Percentiles rank a stretch among this genome's conserved stretches.
These are phyloP conservation scores for Montipora capricornis DNA, from an alignment of 64 coral and sea anemone genomes.

Conservation along the genomic window DNA sequence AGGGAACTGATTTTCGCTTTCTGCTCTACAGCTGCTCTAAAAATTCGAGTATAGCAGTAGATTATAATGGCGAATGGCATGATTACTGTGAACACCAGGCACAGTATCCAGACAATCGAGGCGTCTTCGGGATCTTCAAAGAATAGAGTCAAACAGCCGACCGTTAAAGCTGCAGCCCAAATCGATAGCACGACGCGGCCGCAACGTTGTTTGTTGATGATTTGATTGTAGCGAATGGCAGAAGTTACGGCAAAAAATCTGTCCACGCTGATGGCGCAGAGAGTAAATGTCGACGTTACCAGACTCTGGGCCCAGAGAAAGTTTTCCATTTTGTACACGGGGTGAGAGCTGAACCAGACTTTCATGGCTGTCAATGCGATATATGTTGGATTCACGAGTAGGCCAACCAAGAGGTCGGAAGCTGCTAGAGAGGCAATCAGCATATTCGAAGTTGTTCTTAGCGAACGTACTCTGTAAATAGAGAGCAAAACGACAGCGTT, in stretches of 20 bases:
- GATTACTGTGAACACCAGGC: constrained; percentile 20
- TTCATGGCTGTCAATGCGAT: constrained; percentile 3
- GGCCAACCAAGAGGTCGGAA: constrained; percentile 57
- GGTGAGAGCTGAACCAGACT: not conserved
- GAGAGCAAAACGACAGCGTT: constrained; percentile 59
- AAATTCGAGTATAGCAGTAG: constrained; percentile 64
- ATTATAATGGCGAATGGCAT: constrained; percentile 52
- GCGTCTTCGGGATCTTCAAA: not conserved
- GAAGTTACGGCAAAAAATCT: constrained; percentile 41
- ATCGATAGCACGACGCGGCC: not conserved
- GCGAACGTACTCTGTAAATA: constrained; percentile 55
- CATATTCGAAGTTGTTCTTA: constrained; percentile 66
- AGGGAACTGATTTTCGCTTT: constrained; percentile 12
- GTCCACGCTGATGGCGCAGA: constrained; percentile 63
- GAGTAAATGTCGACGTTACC: constrained; percentile 56
- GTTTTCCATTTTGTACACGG: constrained; percentile 63
- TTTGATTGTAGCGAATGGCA: constrained; percentile 25
- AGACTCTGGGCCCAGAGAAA: constrained; percentile 76
- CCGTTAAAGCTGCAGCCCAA: constrained; percentile 30
- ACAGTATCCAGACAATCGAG: constrained; percentile 48
- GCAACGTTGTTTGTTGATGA: constrained; percentile 33
- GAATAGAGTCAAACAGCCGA: constrained; percentile 2
- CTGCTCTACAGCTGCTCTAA: constrained; percentile 32
- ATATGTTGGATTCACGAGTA: constrained; percentile 57
- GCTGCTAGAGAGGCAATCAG: constrained; percentile 71